Conservation (phyloP, 2,888 invertebrate genomes). For the Saturnia pavonia region DNA sequence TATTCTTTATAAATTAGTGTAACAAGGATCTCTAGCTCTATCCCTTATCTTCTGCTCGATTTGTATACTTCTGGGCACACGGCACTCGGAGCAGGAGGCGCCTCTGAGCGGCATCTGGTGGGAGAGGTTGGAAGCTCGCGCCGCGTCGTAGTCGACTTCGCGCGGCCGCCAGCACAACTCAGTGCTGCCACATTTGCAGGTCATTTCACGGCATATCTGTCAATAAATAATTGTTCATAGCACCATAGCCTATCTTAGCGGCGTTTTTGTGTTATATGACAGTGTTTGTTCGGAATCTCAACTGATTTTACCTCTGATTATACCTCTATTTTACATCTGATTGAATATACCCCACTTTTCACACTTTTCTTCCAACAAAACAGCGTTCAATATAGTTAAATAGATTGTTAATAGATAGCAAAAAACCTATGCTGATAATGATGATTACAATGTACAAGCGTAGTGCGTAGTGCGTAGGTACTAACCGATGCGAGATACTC, state of each 20-base stretch:
- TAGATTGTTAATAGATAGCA: too few relatives aligned
- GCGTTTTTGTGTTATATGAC: background rate
- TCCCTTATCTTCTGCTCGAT: slow-evolving; percentile 50
- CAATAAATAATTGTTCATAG: background rate
- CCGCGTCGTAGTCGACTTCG: slow-evolving; percentile 55
- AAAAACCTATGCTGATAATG: too few relatives aligned
- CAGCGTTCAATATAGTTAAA: too few relatives aligned
- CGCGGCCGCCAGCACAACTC: slow-evolving; percentile 69
- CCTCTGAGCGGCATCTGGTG: slow-evolving; percentile 57
- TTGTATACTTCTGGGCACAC: slow-evolving; percentile 57
- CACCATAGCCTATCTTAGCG: background rate
- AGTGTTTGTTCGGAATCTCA: too few relatives aligned
- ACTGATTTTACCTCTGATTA: too few relatives aligned
- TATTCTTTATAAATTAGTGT: slow-evolving; percentile 17
- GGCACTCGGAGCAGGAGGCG: slow-evolving; percentile 41
- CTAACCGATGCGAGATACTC: slow-evolving; percentile 69
- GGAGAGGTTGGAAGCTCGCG: slow-evolving; percentile 54
- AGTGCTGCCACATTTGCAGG: slow-evolving; percentile 57
- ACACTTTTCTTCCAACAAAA: too few relatives aligned
- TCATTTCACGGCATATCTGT: slow-evolving; percentile 73
- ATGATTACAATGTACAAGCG: background rate
- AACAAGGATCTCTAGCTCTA: slow-evolving; percentile 35
- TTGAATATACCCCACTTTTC: too few relatives aligned
- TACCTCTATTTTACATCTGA: too few relatives aligned
- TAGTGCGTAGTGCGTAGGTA: too few relatives aligned